phyloP scores from a whole-genome alignment of 2,797 vertebrate species.

The Pseudochaenichthys georgianus region DNA sequence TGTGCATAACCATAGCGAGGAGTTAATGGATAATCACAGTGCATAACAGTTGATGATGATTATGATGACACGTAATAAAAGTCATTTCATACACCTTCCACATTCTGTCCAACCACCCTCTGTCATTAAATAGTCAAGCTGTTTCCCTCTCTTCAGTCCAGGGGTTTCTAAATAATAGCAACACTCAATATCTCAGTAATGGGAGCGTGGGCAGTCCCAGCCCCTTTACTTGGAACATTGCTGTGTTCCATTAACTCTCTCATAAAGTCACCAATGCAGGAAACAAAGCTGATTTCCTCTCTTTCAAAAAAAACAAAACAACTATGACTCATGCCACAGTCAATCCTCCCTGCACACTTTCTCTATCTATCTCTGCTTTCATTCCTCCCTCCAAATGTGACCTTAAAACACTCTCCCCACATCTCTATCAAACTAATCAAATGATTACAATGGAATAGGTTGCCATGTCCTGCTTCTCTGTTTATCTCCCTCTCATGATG shows the following conservation, averaged over 20 bases:
- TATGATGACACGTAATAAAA: not conserved
- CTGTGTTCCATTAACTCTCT: constrained; percentile 42
- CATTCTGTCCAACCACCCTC: not conserved
- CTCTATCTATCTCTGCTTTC: constrained; percentile 5
- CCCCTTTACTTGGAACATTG: constrained; percentile 28
- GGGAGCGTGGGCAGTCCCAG: constrained; percentile 22
- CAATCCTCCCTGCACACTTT: constrained; percentile 1
- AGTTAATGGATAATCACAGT: constrained; percentile 6
- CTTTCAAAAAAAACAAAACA: constrained; percentile 12
- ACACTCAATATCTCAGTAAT: constrained; percentile 38
- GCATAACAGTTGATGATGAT: constrained; percentile 4
- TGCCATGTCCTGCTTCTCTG: constrained; percentile 43
- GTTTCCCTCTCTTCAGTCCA: constrained; percentile 21
- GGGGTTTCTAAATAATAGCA: constrained; percentile 25
- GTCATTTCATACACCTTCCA: not conserved
- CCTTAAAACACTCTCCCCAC: constrained; percentile 35
- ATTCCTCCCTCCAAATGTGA: constrained; percentile 1
- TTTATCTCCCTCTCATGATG: constrained; percentile 55
- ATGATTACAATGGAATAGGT: constrained; percentile 54
- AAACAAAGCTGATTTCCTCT: constrained; percentile 42
- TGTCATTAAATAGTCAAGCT: not conserved
- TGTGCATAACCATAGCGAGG: constrained; percentile 31
- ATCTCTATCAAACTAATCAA: constrained; percentile 50
- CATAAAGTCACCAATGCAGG: constrained; percentile 32
- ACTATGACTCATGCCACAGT: constrained; percentile 48